phyloP scores from a whole-genome alignment of 1,140 invertebrate genomes.

The Acromyrmex charruanus region DNA sequence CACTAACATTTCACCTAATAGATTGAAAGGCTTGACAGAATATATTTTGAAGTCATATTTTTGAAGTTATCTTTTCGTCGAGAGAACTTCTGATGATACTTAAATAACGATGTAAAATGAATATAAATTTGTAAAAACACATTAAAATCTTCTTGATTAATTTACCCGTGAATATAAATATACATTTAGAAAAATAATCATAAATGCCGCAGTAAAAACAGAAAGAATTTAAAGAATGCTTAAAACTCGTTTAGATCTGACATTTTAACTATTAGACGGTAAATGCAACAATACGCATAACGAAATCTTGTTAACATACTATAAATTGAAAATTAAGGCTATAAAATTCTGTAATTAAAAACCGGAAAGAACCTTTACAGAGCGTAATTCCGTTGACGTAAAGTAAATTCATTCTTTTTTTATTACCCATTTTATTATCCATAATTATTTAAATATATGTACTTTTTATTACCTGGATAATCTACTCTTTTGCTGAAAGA shows the following conservation, averaged over 20 bases:
- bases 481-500: neutral
- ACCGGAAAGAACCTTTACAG: neutral
- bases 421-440: neutral
- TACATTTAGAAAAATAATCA: neutral
- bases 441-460: constrained; percentile 11
- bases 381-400: neutral
- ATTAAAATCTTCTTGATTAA: neutral
- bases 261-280: neutral
- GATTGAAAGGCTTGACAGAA: constrained; percentile 1
- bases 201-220: neutral
- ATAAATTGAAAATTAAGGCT: neutral
- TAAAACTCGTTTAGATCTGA: neutral
- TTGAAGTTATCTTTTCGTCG: constrained; percentile 4
- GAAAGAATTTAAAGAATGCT: neutral
- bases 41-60: neutral
- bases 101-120: neutral
- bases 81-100: neutral
- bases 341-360: neutral
- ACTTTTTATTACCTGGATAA: neutral
- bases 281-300: neutral
- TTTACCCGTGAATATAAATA: neutral
- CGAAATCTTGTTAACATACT: neutral
- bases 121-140: neutral
- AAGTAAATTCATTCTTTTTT: neutral
- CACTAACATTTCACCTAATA: constrained; percentile 9